Base-by-base conservation (phyloP, 2,888 invertebrate species). In the Caenorhabditis sp. region DNA sequence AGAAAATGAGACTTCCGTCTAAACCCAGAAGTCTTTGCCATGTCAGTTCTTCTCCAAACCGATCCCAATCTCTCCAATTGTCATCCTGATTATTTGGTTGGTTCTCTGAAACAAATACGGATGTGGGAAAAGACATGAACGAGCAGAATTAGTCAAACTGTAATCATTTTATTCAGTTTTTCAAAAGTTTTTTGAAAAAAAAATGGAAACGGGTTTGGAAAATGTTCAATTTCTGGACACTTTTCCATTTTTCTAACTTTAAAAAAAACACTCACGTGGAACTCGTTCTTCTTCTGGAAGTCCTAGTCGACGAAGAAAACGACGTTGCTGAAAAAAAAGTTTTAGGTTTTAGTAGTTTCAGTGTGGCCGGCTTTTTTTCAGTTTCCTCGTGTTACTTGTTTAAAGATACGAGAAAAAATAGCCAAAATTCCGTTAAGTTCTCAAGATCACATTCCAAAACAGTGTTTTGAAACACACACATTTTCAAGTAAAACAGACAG, bases 1-100 rank as follows among this genome's bases (percentile, higher is more conserved):
- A 89, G 88, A 99, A 99, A 58, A 96, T 93, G 84, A 97, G 91
- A 0, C 97, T 97, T 0, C 97, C 97, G 89, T 99, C 97, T 12
- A 99, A 89, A 0, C 97, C 97, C 23, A 80, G 27, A 1, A 80
- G 53, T 50, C 80, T 65, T 27, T 99, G 97, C 99, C 99, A 99
- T 0, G 97, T 99, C 27, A 99, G 90, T 69, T 90, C 90, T 88
- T 99, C 99, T 87, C 97, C 99, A 0, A 95, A 71, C 23, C 76
- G 37, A 61, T 79, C 79, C 79, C 76, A 77, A 37, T 81, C 88
- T 61, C 82, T 79, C 67, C 85, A 87, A 49, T 82, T 81, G 17
- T 83, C 85, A 12, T 82, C 88, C 53, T 77, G 84, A 58, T 83
- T 84, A 31, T 50, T 63, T 12, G 43, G 59, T 43, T 61, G 14